Evolutionary conservation across 2,888 invertebrate species (phyloP).

Genomic region (Monopis laevigella): DNA sequence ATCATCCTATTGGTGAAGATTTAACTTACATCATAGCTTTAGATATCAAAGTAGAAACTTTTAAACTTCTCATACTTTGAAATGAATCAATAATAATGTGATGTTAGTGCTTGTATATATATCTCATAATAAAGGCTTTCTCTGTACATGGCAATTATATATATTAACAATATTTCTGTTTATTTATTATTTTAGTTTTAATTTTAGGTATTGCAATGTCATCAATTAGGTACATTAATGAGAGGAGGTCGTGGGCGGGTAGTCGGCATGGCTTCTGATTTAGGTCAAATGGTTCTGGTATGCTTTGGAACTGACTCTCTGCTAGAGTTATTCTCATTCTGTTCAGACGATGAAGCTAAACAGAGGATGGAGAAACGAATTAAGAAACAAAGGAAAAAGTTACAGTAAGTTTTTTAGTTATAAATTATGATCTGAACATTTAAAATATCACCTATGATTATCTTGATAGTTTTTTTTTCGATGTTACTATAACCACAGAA

Average conservation of each 20-base stretch:
- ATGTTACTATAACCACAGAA: too few relatives aligned
- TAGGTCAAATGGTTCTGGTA: constrained; percentile 75
- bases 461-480: too few relatives aligned
- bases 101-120: too few relatives aligned
- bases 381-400: constrained; percentile 76
- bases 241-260: constrained; percentile 84
- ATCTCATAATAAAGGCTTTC: too few relatives aligned
- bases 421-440: not conserved
- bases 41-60: too few relatives aligned
- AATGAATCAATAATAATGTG: too few relatives aligned
- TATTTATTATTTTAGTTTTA: constrained; percentile 2
- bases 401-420: constrained; percentile 37
- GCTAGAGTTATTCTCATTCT: constrained; percentile 86
- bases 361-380: constrained; percentile 77
- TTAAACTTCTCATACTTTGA: too few relatives aligned
- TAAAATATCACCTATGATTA: too few relatives aligned
- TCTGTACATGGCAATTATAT: too few relatives aligned
- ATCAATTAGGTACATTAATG: constrained; percentile 81
- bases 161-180: too few relatives aligned
- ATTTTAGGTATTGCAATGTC: constrained; percentile 70
- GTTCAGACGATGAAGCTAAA: constrained; percentile 78
- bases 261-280: constrained; percentile 77
- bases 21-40: too few relatives aligned
- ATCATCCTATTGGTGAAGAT: too few relatives aligned
- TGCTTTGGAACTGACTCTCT: constrained; percentile 85